phyloP scores from a whole-genome alignment of 2,797 vertebrate species.

The Notolabrus celidotus region DNA sequence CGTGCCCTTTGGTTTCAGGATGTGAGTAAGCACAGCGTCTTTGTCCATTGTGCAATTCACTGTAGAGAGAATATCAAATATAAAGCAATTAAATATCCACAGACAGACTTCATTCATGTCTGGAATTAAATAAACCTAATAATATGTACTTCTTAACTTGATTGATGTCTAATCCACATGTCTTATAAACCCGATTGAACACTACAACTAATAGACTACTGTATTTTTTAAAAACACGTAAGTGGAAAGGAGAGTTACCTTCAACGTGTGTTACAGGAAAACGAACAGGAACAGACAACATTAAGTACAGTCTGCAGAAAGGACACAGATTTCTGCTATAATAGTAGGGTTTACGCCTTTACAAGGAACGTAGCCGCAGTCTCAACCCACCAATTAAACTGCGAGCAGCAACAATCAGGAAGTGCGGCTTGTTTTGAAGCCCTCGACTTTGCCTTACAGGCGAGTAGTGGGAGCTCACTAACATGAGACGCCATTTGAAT shows the following conservation, averaged over 20 bases:
- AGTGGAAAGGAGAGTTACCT: conserved; percentile 31
- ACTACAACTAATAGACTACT: no score
- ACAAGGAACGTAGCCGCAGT: background rate
- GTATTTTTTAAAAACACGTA: background rate
- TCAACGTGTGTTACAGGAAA: background rate
- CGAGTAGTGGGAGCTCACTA: background rate
- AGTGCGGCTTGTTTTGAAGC: accelerated
- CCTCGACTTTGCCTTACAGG: conserved; percentile 35
- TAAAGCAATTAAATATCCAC: background rate
- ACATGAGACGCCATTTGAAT: background rate
- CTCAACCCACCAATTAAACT: background rate
- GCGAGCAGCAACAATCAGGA: conserved; percentile 15
- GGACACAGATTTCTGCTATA: background rate
- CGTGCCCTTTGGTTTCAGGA: conserved; percentile 43
- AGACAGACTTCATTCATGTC: no score
- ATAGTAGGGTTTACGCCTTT: no score
- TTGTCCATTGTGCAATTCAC: conserved; percentile 66
- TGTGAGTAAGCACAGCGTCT: conserved; percentile 39
- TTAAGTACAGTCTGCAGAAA: background rate
- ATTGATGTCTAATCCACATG: no score
- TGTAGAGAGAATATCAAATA: conserved; percentile 17
- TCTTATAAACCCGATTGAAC: no score
- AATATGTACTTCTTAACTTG: no score
- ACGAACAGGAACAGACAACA: background rate
- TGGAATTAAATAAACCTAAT: no score